These are phyloP conservation scores for Tinea pellionella DNA, from an alignment of 2,888 invertebrate genomes.

Conservation along the genomic window DNA sequence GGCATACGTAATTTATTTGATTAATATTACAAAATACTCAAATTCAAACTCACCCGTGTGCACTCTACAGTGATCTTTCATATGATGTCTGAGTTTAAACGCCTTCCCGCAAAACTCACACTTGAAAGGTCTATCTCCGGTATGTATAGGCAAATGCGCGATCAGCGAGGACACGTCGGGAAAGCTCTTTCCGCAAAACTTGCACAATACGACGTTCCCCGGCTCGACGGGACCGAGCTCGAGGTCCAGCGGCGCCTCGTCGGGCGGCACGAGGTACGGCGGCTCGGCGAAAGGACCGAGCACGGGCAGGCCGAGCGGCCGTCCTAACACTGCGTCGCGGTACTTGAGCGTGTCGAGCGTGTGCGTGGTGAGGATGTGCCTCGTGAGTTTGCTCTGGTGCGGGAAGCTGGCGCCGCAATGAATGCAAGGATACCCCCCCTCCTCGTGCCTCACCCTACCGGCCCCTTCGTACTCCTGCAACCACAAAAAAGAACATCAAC, in stretches of 20 bases:
- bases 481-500: slow-evolving; percentile 88
- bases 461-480: slow-evolving; percentile 91
- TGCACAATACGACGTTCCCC: slow-evolving; percentile 86
- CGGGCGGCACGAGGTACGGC: slow-evolving; percentile 59
- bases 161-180: slow-evolving; percentile 90
- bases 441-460: slow-evolving; percentile 61
- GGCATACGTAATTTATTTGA: neutral
- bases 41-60: slow-evolving; percentile 78
- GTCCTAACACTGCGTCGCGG: slow-evolving; percentile 74
- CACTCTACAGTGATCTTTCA: slow-evolving; percentile 94
- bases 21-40: neutral
- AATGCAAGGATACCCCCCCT: slow-evolving; percentile 81
- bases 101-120: slow-evolving; percentile 95
- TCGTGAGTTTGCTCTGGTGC: slow-evolving; percentile 90
- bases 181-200: slow-evolving; percentile 93
- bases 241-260: slow-evolving; percentile 72
- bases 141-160: slow-evolving; percentile 88
- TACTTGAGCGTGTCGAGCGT: slow-evolving; percentile 89
- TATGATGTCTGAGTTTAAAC: slow-evolving; percentile 91
- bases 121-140: slow-evolving; percentile 91
- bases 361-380: slow-evolving; percentile 90
- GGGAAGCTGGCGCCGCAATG: slow-evolving; percentile 91
- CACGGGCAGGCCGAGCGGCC: slow-evolving; percentile 48
- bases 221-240: slow-evolving; percentile 73
- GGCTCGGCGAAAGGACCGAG: slow-evolving; percentile 45